phyloP scores from a whole-genome alignment of 2,888 invertebrate species.

The Meghimatium bilineatum region DNA sequence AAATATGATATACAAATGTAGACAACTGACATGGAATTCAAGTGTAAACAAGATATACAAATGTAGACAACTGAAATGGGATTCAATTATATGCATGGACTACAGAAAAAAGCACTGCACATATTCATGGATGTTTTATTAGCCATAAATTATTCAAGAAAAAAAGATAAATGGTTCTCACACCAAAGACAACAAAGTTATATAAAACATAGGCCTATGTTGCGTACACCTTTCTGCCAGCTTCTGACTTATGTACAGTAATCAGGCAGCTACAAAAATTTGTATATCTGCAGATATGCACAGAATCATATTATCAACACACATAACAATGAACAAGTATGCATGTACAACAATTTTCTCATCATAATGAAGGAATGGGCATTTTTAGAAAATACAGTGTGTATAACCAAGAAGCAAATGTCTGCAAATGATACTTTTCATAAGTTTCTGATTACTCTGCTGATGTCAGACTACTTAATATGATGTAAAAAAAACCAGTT shows the following conservation, averaged over 20 bases:
- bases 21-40: no score
- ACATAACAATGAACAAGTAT: neutral
- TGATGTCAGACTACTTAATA: no score
- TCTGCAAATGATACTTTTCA: neutral
- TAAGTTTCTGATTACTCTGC: neutral
- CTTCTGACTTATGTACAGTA: neutral
- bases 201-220: neutral
- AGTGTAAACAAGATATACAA: neutral
- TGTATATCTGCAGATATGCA: neutral
- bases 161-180: neutral
- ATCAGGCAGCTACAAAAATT: neutral
- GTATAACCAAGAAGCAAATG: neutral
- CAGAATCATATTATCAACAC: neutral
- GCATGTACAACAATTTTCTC: neutral
- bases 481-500: no score
- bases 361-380: neutral
- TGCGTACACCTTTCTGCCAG: neutral
- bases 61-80: no score
- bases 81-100: no score
- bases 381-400: neutral
- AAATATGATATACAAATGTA: no score
- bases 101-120: neutral
- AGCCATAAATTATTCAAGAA: conserved; percentile 21
- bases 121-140: conserved; percentile 25
- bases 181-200: conserved; percentile 20